Evolutionary conservation across 2,888 invertebrate genomes (phyloP).

Genomic region (Pammene fasciana): DNA sequence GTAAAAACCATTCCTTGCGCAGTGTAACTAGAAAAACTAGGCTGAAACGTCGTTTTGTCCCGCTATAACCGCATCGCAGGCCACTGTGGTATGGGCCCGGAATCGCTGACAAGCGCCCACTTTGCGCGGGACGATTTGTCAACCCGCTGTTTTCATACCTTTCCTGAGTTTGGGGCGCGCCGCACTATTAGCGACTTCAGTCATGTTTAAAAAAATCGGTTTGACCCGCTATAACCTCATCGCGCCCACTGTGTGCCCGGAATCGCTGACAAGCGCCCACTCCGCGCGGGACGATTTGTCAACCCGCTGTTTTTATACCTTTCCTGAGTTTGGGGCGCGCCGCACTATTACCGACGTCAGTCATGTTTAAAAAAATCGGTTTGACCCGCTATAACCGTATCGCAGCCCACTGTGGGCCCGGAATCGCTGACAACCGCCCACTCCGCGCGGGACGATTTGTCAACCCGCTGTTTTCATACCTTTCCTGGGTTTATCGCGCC

Average conservation of each 20-base stretch:
- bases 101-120: constrained; percentile 27
- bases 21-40: too few relatives aligned
- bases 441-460: constrained; percentile 35
- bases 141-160: constrained; percentile 33
- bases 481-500: constrained; percentile 15
- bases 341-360: not conserved
- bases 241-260: constrained; percentile 9
- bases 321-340: constrained; percentile 7
- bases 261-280: constrained; percentile 38
- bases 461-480: constrained; percentile 33
- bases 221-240: not conserved
- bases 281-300: constrained; percentile 37
- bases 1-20: too few relatives aligned
- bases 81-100: too few relatives aligned
- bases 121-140: constrained; percentile 35
- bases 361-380: not conserved
- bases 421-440: constrained; percentile 26
- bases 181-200: too few relatives aligned
- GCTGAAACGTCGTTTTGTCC: too few relatives aligned
- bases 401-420: too few relatives aligned
- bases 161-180: constrained; percentile 16
- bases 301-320: constrained; percentile 36
- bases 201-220: not conserved
- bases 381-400: too few relatives aligned
- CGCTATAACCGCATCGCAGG: too few relatives aligned